Evolutionary conservation across 2,113 vertebrate species (phyloP).

Genomic region (Cairina moschata): DNA sequence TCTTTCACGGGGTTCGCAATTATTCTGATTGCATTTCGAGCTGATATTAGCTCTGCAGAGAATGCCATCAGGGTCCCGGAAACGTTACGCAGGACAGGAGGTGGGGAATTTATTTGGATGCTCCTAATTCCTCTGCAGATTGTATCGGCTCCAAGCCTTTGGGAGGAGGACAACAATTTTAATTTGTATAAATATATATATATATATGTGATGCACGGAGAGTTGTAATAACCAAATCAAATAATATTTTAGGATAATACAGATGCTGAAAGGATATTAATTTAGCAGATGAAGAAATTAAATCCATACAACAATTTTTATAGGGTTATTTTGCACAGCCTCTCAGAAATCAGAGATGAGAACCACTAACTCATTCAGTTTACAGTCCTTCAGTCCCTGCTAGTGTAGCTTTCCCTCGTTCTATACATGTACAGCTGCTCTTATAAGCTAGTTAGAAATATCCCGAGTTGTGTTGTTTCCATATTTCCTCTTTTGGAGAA

Average conservation of each 20-base stretch:
- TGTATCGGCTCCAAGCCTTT: neutral
- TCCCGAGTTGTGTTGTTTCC: neutral
- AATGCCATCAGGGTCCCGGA: neutral
- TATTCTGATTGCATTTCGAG: neutral
- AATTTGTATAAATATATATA: neutral
- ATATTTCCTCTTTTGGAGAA: neutral
- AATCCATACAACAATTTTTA: neutral
- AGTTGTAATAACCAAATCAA: neutral
- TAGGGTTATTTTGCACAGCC: neutral
- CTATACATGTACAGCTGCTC: neutral
- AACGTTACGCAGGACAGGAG: neutral
- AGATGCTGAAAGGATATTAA: neutral
- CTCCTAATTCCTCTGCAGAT: slow-evolving; percentile 4
- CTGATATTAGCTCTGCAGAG: neutral
- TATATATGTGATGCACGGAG: neutral
- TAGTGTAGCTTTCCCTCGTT: neutral
- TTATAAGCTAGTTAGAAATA: neutral
- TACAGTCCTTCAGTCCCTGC: neutral
- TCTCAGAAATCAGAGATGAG: neutral
- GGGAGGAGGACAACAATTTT: neutral
- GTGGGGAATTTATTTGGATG: slow-evolving; percentile 12
- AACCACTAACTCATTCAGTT: neutral
- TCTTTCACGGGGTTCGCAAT: neutral
- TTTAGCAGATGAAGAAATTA: neutral
- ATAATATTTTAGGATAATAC: neutral